Base-by-base conservation (phyloP, 2,797 vertebrate genomes). In the Antennarius maculatus region DNA sequence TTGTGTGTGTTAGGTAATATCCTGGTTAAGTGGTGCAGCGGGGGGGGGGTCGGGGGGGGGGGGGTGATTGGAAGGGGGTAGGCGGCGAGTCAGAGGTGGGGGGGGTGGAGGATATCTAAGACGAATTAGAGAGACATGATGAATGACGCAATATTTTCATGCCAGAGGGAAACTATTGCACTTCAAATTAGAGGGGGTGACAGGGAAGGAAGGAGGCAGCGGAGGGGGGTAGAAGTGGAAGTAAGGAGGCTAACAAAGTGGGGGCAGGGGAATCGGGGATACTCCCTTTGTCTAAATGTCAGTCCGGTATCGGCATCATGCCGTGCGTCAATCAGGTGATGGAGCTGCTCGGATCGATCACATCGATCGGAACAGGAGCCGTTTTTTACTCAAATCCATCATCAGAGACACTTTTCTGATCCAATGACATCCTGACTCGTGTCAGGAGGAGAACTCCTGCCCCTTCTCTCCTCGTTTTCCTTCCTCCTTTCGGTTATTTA, bases 101-200 rank as follows among this genome's bases (percentile, higher is more conserved):
- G 54, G 72, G 81, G 45, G 57, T 23, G 74, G 58, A 69, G 77
- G 83, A 79, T 86, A 90, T 88, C 83, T 88, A 80, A 86, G 84
- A 85, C 77, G 80, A 91, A 92, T 90, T 91, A 90, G 87, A 87
- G 82, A 88, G 86, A 89, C 84, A 85, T 89, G 89, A 89, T 86
- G 85, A 89, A 93, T 94, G 92, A 93, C 80, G 93, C 91, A 94
- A 94, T 88, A 91, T 88, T 93, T 93, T 91, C 92, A 86, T 68
- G 90, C 91, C 89, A 81, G 85, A 89, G 91, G 92, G 91, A 93
- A 92, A 94, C 80, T 89, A 90, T 93, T 92, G 92, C 92, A 85
- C 86, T 84, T 85, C 81, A 86, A 87, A 88, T 91, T 88, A 89
- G 79, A 84, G 76, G 55, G 66, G 82, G 81, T 78, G 86, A 85